These are phyloP conservation scores for Corythornis leucogaster DNA, from an alignment of 2,797 vertebrate genomes.

Conservation along the genomic window DNA sequence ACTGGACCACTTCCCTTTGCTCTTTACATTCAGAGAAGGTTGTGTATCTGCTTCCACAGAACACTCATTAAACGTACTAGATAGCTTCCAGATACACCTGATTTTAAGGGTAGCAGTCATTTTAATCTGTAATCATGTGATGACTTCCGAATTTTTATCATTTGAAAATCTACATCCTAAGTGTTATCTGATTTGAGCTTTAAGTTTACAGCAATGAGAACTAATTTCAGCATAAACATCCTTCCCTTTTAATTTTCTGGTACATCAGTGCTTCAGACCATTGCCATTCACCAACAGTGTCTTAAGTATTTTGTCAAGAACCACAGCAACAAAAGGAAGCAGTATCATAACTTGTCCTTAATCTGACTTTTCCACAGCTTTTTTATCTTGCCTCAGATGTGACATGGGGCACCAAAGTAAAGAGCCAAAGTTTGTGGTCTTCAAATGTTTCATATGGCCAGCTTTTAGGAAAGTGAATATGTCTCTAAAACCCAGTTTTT, in stretches of 20 bases:
- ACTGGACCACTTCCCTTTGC: neutral
- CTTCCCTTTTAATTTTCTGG: neutral
- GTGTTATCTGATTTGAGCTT: neutral
- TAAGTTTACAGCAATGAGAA: neutral
- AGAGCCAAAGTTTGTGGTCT: neutral
- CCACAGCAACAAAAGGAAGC: neutral
- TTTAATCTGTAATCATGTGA: neutral
- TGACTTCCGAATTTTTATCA: neutral
- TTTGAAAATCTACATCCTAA: slow-evolving; percentile 4
- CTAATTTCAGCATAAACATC: neutral
- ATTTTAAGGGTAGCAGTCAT: neutral
- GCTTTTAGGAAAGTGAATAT: neutral
- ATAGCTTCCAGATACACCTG: neutral
- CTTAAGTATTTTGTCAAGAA: neutral
- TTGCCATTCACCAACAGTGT: neutral
- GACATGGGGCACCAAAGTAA: neutral
- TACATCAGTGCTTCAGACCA: neutral
- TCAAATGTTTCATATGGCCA: neutral
- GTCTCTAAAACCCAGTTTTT: slow-evolving; percentile 20
- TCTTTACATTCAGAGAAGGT: neutral
- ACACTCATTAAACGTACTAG: neutral
- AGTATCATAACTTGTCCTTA: neutral
- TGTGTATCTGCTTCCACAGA: neutral
- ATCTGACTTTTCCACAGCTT: neutral
- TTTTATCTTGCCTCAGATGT: neutral